A percentile compares a stretch with the other conserved stretches of the same genome.
These are phyloP conservation scores for Sus cebifrons DNA, from an alignment of 2,797 vertebrate species.

Conservation along the genomic window DNA sequence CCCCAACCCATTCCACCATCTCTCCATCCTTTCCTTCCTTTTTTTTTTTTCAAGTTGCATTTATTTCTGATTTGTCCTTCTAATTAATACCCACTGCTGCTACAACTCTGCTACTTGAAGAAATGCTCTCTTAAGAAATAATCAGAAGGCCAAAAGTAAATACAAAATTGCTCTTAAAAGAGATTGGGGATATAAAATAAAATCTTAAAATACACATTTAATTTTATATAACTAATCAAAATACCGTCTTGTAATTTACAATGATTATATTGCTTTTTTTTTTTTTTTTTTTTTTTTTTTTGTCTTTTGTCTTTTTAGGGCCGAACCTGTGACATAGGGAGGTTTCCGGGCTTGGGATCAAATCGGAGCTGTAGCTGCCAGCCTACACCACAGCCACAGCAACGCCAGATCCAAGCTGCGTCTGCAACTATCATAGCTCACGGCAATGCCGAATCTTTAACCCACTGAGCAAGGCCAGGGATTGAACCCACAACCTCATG, in stretches of 20 bases:
- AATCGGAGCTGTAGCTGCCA: too few relatives aligned
- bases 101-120: neutral
- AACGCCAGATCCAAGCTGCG: too few relatives aligned
- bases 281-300: too few relatives aligned
- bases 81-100: neutral
- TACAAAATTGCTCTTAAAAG: constrained; percentile 8
- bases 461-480: too few relatives aligned
- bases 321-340: too few relatives aligned
- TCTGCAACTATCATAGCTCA: too few relatives aligned
- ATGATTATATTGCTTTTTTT: neutral
- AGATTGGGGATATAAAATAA: neutral
- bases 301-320: too few relatives aligned
- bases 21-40: neutral
- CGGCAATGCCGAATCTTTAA: too few relatives aligned
- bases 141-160: neutral
- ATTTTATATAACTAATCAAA: constrained; percentile 26
- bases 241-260: neutral
- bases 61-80: neutral
- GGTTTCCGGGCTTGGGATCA: too few relatives aligned
- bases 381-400: too few relatives aligned
- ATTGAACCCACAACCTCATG: too few relatives aligned
- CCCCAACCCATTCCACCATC: too few relatives aligned
- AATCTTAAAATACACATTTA: constrained; percentile 13
- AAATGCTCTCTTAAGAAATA: neutral
- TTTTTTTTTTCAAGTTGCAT: neutral